Evolutionary conservation across 1,140 invertebrate species (phyloP), one percentile per base, ranked within the genome.

Genomic region (Drosophila willistoni): DNA sequence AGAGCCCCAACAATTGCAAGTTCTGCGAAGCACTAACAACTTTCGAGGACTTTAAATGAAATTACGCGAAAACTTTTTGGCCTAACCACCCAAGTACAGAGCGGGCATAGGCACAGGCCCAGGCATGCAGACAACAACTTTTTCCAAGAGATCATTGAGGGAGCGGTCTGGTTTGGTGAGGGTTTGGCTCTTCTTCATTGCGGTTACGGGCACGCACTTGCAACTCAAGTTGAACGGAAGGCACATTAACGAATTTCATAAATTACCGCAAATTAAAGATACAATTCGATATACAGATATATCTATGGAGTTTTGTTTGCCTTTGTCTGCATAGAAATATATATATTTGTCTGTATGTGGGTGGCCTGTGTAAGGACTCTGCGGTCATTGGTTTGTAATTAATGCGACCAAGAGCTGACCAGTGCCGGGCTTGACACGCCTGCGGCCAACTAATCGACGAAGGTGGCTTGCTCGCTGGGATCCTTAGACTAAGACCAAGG

Each of bases 11-110:
- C 84, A 87, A 87, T 87, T 87, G 83, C 73, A 80, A 80, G 66
- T 84, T 51, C 44, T 84, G 69, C 68, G n/a, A 19, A 69, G 60
- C 33, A 62, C 72, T 60, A 77, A 72, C 77, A 87, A 87, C 77
- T 87, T 87, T 87, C 80, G 71, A 87, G 84, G 84, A 87, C 84
- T 87, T 89, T 84, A 87, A 87, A 87, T 87, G 84, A 87, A 87
- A 87, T 87, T 89, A 87, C 80, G 84, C 84, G 84, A 78, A 87
- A 87, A 87, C 60, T 87, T 87, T 51, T 84, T 60, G 73, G 79
- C 72, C 66, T 64, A 68, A 59, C 64, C 56, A 22, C 44, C 44
- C 44, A 51, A 19, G 5, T 1, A 29, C 29, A 3, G 29, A 6
- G 6, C 17, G 10, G 55, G 60, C 63, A 66, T 36, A 33, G 65